Base-by-base conservation (phyloP, 2,113 vertebrate species). In the Apodemus speciosus region DNA sequence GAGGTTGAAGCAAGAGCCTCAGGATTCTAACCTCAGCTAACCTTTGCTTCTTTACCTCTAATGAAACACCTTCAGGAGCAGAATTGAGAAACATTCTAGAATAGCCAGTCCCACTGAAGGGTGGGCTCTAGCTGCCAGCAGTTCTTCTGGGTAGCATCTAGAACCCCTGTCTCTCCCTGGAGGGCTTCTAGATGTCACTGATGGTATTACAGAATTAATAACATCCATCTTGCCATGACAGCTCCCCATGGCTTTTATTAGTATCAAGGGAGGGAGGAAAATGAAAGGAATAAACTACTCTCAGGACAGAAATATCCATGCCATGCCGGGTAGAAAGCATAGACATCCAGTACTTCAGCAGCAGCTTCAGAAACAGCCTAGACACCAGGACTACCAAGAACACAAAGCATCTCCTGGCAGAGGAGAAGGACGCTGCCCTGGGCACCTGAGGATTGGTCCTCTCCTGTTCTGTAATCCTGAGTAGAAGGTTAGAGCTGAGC, bases 101-200 rank as follows among this genome's bases (percentile, higher is more conserved):
- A 30, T 0, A 20, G 71, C 32, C 14, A 9, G 0, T 46, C 2
- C 7, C 0, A n/a, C 75, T 20, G n/a, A 20, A 1, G 11, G 43
- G 80, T n/a, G 68, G 35, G 32, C 4, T 20, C 40, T 35, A 56
- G n/a, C 6, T 27, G 43, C 46, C 15, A 6, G 4, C 32, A 75
- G 49, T n/a, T 46, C 53, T n/a, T 38, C n/a, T 2, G 13, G 60
- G 9, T 1, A 25, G 25, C 25, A 5, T 43, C 43, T 15, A 56
- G 0, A 2, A 21, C n/a, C n/a, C 43, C 23, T 56, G 13, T 4
- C 6, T 35, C 90, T n/a, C 46, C 64, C 83, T 6, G 18, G 0
- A 8, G 35, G 66, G 30, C 40, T 30, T 30, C 79, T 51, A n/a
- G 15, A 51, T 72, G 60, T 94, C 90, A 56, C 5, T 23, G 15